Percentiles rank a stretch among this genome's conserved stretches.
Evolutionary conservation across 1,140 invertebrate genomes (phyloP).

Genomic region (Idris sp.): DNA sequence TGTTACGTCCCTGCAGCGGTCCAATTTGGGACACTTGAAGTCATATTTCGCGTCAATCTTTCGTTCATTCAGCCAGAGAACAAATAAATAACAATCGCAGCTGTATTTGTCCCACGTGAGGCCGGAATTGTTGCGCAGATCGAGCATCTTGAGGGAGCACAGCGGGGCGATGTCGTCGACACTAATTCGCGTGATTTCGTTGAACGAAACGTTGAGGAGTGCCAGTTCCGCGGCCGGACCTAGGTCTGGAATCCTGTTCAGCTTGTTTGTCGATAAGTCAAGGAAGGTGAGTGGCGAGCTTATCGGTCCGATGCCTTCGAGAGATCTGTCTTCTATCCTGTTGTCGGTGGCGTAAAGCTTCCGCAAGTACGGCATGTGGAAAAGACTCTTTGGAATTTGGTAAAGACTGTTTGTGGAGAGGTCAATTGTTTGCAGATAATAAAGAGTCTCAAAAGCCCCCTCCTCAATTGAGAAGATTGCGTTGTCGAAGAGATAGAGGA

Average conservation of each 20-base stretch:
- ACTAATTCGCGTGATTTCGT: constrained; percentile 67
- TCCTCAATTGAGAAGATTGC: constrained; percentile 71
- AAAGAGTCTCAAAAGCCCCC: constrained; percentile 66
- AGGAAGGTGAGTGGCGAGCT: constrained; percentile 64
- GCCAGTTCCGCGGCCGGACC: constrained; percentile 55
- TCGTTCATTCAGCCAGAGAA: constrained; percentile 61
- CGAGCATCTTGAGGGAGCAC: constrained; percentile 67
- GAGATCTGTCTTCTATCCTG: constrained; percentile 58
- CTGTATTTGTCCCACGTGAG: constrained; percentile 53
- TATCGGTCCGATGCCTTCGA: constrained; percentile 51
- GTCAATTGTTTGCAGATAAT: constrained; percentile 70
- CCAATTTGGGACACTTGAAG: constrained; percentile 37
- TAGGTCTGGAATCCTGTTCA: constrained; percentile 65
- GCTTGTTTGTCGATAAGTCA: constrained; percentile 61
- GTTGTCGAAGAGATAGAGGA: constrained; percentile 74
- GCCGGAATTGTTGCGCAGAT: constrained; percentile 63
- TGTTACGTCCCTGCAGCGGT: constrained; percentile 6
- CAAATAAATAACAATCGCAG: constrained; percentile 69
- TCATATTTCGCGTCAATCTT: constrained; percentile 57
- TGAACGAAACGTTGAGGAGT: constrained; percentile 72
- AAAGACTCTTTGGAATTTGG: constrained; percentile 64
- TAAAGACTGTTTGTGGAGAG: constrained; percentile 65
- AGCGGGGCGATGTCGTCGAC: constrained; percentile 70
- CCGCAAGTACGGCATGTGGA: constrained; percentile 64
- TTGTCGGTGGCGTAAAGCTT: constrained; percentile 67